Conservation (phyloP, 2,113 vertebrate genomes). For the Hystrix cristata region DNA sequence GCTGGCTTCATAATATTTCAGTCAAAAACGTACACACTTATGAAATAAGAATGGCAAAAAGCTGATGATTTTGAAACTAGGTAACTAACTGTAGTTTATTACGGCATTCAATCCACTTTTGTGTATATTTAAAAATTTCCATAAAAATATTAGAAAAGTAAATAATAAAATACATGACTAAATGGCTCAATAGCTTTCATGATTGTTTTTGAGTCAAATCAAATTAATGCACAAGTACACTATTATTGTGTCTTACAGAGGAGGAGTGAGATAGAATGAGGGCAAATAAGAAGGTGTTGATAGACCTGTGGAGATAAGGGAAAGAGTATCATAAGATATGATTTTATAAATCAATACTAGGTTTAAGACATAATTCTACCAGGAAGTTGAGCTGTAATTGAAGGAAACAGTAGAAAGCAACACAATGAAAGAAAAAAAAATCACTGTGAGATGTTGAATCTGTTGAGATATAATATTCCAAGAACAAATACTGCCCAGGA, state of each 20-base stretch:
- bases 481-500: neutral
- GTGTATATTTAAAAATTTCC: neutral
- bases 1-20: neutral
- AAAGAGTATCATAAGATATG: accelerated
- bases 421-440: neutral
- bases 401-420: neutral
- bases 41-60: neutral
- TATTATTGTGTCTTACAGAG: neutral
- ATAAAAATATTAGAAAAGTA: neutral
- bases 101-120: neutral
- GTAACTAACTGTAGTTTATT: neutral
- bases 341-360: neutral
- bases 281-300: neutral
- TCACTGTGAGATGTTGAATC: neutral
- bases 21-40: neutral
- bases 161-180: neutral
- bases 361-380: neutral
- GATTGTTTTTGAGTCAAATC: neutral
- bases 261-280: neutral
- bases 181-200: neutral
- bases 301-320: neutral
- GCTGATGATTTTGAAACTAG: neutral
- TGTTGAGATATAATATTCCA: neutral
- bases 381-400: neutral
- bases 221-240: neutral